These are phyloP conservation scores for Zingel zingel DNA, from an alignment of 2,113 vertebrate species.

Conservation along the genomic window DNA sequence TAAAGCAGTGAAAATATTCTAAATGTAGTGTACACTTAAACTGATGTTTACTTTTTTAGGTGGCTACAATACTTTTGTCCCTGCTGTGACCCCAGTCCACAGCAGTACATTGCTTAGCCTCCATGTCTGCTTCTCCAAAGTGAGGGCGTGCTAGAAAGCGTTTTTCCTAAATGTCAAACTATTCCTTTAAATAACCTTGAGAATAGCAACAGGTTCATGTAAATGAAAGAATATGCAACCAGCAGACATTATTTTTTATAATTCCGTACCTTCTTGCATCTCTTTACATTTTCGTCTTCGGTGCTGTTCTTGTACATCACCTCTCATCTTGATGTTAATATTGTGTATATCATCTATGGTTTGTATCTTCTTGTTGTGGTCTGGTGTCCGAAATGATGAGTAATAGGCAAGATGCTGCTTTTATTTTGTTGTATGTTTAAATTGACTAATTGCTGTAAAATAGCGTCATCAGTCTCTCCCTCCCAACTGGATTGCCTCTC, in stretches of 20 bases:
- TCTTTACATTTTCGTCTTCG: constrained; percentile 22
- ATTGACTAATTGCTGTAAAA: constrained; percentile 51
- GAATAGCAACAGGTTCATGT: not conserved
- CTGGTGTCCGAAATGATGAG: constrained; percentile 64
- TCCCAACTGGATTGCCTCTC: constrained; percentile 58
- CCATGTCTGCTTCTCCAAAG: too few species aligned
- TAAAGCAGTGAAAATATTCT: too few species aligned
- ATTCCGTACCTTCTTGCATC: constrained; percentile 15
- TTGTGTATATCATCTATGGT: constrained; percentile 61
- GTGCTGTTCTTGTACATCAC: constrained; percentile 31
- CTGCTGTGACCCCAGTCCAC: too few species aligned
- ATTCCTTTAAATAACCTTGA: constrained; percentile 2
- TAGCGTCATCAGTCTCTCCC: constrained; percentile 17
- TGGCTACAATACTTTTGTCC: too few species aligned
- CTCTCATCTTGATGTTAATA: constrained; percentile 63
- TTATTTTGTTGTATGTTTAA: constrained; percentile 57
- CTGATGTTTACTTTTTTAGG: too few species aligned
- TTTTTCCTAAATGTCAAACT: constrained; percentile 1
- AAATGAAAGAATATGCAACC: not conserved
- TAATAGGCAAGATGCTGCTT: constrained; percentile 49
- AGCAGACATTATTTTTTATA: constrained; percentile 58
- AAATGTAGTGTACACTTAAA: too few species aligned
- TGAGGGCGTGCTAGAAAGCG: too few species aligned
- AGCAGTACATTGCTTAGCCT: too few species aligned
- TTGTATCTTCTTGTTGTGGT: constrained; percentile 72